Conservation (phyloP, 2,888 invertebrate genomes). For the Heteropelma amictum region DNA sequence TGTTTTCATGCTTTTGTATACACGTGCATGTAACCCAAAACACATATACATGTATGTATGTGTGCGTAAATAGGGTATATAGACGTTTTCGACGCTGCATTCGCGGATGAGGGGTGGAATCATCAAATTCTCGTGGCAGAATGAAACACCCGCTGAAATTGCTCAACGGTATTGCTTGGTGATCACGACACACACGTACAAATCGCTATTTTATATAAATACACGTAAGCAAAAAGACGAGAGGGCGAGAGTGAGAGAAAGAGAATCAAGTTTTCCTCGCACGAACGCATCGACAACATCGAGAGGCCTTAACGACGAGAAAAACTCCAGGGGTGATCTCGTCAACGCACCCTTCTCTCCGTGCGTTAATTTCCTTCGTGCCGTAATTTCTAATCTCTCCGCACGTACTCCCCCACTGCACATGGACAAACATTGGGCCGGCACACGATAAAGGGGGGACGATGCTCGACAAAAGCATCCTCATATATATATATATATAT, state of each 20-base stretch:
- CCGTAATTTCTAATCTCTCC: conserved; percentile 56
- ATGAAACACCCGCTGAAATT: conserved; percentile 28
- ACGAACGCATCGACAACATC: conserved; percentile 1
- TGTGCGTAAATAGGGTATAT: not conserved
- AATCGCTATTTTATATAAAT: not conserved
- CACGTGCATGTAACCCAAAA: not conserved
- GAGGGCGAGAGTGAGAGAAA: not conserved
- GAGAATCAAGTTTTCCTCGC: conserved; percentile 10
- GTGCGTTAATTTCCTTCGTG: conserved; percentile 47
- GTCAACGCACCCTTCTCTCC: conserved; percentile 30
- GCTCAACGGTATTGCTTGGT: conserved; percentile 10
- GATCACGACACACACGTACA: not conserved
- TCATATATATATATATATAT: not conserved
- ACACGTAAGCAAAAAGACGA: not conserved
- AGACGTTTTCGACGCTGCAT: not conserved
- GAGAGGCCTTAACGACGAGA: conserved; percentile 34
- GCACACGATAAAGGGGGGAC: conserved; percentile 11
- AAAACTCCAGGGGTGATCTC: conserved; percentile 40
- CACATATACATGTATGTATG: not conserved
- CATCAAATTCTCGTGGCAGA: conserved; percentile 28
- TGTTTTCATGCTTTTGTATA: too few relatives aligned
- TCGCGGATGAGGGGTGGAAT: conserved; percentile 6
- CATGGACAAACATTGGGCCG: conserved; percentile 6
- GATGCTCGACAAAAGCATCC: conserved; percentile 15
- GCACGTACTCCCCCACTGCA: conserved; percentile 32